These are phyloP conservation scores for Mus caroli DNA, from an alignment of 2,797 vertebrate species.

Conservation along the genomic window DNA sequence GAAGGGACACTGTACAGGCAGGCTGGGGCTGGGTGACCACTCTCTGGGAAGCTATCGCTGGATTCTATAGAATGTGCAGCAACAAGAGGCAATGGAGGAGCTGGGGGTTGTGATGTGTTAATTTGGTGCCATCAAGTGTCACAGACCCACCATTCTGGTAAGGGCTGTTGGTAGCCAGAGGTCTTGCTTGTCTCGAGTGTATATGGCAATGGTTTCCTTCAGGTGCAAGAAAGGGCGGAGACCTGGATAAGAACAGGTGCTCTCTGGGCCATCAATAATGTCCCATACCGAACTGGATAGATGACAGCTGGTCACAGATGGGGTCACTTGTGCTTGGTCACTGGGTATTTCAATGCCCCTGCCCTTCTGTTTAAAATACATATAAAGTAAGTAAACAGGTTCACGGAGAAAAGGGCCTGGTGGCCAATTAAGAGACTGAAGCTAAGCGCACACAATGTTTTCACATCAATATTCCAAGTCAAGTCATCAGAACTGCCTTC, in stretches of 20 bases:
- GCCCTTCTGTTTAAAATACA: neutral
- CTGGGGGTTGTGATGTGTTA: no score
- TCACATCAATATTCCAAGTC: constrained; percentile 71
- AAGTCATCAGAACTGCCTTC: constrained; percentile 68
- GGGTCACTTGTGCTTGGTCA: neutral
- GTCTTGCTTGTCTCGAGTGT: neutral
- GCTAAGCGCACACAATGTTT: constrained; percentile 22
- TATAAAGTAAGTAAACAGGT: neutral
- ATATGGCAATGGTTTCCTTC: neutral
- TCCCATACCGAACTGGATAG: neutral
- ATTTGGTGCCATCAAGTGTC: neutral
- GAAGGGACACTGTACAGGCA: neutral
- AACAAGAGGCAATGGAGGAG: neutral
- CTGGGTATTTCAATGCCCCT: neutral
- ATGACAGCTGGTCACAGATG: neutral
- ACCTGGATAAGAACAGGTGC: rapidly evolving
- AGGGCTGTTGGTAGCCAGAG: neutral
- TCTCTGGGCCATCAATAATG: neutral
- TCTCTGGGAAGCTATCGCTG: neutral
- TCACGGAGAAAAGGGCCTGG: neutral
- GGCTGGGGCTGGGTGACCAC: neutral
- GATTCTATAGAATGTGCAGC: neutral
- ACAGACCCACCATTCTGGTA: neutral
- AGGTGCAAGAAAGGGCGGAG: neutral
- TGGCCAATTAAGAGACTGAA: constrained; percentile 48